Percentiles rank a stretch among this genome's conserved stretches.
Evolutionary conservation across 2,888 invertebrate species (phyloP).

Genomic region (Aricia artaxerxes): DNA sequence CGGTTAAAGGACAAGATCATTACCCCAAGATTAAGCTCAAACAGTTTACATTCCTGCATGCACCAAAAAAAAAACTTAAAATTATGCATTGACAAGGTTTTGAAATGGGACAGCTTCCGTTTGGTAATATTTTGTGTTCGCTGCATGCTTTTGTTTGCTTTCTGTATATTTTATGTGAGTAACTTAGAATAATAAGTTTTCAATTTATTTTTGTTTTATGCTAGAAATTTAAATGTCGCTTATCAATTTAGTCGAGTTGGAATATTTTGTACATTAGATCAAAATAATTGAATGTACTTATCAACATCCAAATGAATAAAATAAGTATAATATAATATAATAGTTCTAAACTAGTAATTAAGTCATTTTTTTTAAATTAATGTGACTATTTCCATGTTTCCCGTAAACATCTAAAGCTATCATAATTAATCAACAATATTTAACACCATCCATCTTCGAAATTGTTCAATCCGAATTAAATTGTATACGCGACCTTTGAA

Average conservation of each 20-base stretch:
- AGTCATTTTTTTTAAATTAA: no score
- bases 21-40: background rate
- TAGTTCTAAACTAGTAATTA: background rate
- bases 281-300: background rate
- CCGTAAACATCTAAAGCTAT: background rate
- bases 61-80: slow-evolving; percentile 1
- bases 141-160: background rate
- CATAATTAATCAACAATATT: background rate
- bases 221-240: background rate
- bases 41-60: slow-evolving; percentile 10
- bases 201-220: background rate
- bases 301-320: no score
- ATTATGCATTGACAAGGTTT: slow-evolving; percentile 9
- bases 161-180: background rate
- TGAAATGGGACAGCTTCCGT: slow-evolving; percentile 13
- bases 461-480: slow-evolving; percentile 9
- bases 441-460: background rate
- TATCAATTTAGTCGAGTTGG: background rate
- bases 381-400: background rate
- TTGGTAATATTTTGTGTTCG: slow-evolving; percentile 23
- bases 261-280: background rate
- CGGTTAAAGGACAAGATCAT: background rate
- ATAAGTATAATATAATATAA: no score
- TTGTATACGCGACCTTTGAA: slow-evolving; percentile 12
- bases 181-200: background rate